phyloP scores from a whole-genome alignment of 2,797 vertebrate species.

The Chelonia mydas region DNA sequence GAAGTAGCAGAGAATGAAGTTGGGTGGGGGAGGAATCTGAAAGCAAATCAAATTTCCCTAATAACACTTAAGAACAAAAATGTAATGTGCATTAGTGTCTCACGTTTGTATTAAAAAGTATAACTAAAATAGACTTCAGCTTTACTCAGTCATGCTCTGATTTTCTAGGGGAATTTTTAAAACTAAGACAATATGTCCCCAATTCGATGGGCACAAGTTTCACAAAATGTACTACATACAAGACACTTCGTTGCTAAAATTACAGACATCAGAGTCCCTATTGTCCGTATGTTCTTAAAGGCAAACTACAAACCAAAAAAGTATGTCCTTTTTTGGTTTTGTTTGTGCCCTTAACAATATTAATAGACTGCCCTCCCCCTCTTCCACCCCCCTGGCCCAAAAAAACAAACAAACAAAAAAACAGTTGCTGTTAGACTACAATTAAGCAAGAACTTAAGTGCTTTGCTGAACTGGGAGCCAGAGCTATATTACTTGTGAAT shows the following conservation, averaged over 20 bases:
- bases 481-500: background rate
- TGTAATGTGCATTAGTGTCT: background rate
- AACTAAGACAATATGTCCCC: background rate
- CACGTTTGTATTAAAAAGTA: background rate
- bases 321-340: background rate
- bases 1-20: background rate
- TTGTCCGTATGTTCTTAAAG: background rate
- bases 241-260: background rate
- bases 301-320: background rate
- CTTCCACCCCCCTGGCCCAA: too few relatives aligned
- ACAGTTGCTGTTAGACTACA: too few relatives aligned
- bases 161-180: background rate
- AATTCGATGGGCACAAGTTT: background rate
- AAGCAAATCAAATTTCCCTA: background rate
- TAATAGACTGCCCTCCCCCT: too few relatives aligned
- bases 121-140: background rate
- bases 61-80: background rate
- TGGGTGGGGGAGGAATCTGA: background rate
- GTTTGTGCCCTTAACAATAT: background rate
- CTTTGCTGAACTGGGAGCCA: background rate
- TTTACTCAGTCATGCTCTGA: background rate
- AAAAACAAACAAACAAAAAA: too few relatives aligned
- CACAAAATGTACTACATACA: background rate
- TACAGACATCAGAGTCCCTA: accelerated
- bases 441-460: background rate